These are phyloP conservation scores for Cryptomyrus ogoouensis DNA, from an alignment of 2,113 vertebrate species.

Conservation along the genomic window DNA sequence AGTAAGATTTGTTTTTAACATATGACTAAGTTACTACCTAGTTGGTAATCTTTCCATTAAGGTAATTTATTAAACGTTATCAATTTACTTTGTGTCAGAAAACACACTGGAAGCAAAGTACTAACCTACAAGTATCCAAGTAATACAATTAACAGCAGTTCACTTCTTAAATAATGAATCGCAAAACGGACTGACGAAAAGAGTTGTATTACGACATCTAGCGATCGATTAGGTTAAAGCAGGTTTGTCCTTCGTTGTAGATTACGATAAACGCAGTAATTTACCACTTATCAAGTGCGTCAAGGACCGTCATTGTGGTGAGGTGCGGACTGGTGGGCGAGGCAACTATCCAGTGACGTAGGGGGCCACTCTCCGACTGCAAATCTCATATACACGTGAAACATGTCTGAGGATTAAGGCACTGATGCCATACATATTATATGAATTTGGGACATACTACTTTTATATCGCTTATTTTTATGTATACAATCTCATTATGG, in stretches of 20 bases:
- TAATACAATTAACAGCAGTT: background rate
- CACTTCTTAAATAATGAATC: background rate
- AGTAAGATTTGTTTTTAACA: background rate
- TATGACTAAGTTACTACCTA: background rate
- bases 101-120: background rate
- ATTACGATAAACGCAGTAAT: background rate
- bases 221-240: background rate
- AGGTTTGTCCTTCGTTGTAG: background rate
- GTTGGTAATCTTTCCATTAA: background rate
- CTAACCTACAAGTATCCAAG: background rate
- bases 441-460: background rate
- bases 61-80: background rate
- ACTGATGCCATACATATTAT: background rate
- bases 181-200: background rate
- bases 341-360: background rate
- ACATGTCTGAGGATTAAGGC: background rate
- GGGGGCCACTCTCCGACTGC: background rate
- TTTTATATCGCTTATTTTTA: background rate
- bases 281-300: background rate
- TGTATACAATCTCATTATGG: background rate
- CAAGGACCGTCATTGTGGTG: background rate
- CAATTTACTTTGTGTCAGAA: background rate
- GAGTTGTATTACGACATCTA: background rate
- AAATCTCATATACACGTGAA: background rate
- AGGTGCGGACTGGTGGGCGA: background rate